Evolutionary conservation across 2,888 invertebrate genomes (phyloP).

Genomic region (Glomeris marginata): DNA sequence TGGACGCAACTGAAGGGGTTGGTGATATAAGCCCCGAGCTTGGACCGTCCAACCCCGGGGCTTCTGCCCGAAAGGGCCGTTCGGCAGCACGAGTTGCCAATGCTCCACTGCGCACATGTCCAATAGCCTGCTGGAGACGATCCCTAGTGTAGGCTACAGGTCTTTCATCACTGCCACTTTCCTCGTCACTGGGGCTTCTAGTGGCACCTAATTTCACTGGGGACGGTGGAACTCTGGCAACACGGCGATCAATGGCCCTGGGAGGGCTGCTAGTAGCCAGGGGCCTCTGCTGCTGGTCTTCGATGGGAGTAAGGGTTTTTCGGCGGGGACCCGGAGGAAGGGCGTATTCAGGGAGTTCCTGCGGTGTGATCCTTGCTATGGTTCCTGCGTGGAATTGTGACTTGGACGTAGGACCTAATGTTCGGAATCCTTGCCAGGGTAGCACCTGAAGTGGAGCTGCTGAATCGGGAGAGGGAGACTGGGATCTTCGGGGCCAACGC

Average conservation of each 20-base stretch:
- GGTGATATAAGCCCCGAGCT: slow-evolving; percentile 1
- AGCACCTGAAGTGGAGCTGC: background rate
- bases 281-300: slow-evolving; percentile 17
- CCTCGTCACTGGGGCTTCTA: slow-evolving; percentile 11
- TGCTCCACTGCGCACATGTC: slow-evolving; percentile 21
- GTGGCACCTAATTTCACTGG: slow-evolving; percentile 18
- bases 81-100: slow-evolving; percentile 12
- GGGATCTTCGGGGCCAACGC: too few relatives aligned
- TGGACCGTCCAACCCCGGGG: slow-evolving; percentile 17
- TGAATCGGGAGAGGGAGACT: background rate
- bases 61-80: slow-evolving; percentile 18
- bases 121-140: slow-evolving; percentile 23
- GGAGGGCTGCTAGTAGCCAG: slow-evolving; percentile 38
- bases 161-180: slow-evolving; percentile 13
- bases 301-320: slow-evolving; percentile 6
- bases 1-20: background rate
- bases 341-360: slow-evolving; percentile 2
- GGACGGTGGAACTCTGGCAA: slow-evolving; percentile 34
- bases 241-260: slow-evolving; percentile 25
- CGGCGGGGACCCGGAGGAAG: background rate
- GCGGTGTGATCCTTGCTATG: background rate
- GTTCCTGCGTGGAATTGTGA: too few relatives aligned
- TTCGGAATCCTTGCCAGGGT: too few relatives aligned
- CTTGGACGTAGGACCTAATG: too few relatives aligned
- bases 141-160: slow-evolving; percentile 24